Evolutionary conservation across 2,797 vertebrate species (phyloP).

Genomic region (Poliocrania exsul): DNA sequence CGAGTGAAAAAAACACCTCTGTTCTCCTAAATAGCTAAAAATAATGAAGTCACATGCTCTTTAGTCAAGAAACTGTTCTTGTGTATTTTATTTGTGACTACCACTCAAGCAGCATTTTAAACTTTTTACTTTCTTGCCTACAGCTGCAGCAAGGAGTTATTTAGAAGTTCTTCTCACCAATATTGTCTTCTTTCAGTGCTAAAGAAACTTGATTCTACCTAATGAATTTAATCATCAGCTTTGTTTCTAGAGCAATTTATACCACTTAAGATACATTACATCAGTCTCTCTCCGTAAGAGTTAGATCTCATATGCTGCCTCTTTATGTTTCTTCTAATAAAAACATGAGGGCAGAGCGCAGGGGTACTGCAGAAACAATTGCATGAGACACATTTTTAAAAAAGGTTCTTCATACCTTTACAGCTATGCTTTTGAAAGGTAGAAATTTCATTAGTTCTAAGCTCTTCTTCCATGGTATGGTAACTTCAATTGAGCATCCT

Average conservation of each 20-base stretch:
- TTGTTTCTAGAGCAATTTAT: neutral
- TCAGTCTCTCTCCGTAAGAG: neutral
- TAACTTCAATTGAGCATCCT: neutral
- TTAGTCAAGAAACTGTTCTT: neutral
- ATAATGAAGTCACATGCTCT: neutral
- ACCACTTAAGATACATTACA: neutral
- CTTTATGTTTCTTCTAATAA: neutral
- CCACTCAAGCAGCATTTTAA: neutral
- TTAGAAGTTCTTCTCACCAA: neutral
- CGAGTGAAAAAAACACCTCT: too few species aligned
- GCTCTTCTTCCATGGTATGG: neutral
- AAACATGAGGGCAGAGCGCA: neutral
- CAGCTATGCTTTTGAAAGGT: neutral
- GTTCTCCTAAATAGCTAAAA: neutral
- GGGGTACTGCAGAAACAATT: neutral
- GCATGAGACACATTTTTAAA: accelerated
- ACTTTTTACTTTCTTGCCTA: neutral
- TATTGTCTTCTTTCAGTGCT: neutral
- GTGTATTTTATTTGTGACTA: neutral
- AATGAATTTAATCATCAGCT: neutral
- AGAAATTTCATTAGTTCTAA: neutral
- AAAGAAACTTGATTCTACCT: neutral
- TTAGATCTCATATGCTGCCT: neutral
- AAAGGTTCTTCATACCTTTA: neutral
- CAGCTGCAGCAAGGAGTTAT: neutral